Evolutionary conservation across 2,797 vertebrate genomes (phyloP).

Genomic region (Martes flavigula): DNA sequence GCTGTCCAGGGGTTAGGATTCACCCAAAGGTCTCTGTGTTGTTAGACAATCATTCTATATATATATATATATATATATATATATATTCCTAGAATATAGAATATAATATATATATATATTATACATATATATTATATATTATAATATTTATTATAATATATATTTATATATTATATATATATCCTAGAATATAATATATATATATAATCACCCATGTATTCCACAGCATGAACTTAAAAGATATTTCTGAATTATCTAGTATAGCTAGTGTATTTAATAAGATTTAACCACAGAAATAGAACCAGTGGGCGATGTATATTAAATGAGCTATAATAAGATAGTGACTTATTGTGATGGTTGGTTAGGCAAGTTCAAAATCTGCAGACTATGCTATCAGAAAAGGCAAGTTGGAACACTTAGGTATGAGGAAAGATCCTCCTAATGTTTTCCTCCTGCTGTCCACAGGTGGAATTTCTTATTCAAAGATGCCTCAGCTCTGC

Average conservation of each 20-base stretch:
- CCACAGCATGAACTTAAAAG: neutral
- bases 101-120: too few relatives aligned
- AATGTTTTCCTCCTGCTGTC: too few relatives aligned
- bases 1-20: neutral
- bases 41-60: neutral
- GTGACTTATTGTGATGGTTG: neutral
- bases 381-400: neutral
- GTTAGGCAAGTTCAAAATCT: neutral
- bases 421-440: neutral
- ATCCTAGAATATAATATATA: neutral
- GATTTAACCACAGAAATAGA: neutral
- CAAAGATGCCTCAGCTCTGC: neutral
- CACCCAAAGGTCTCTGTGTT: neutral
- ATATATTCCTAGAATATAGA: too few relatives aligned
- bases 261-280: neutral
- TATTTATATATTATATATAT: too few relatives aligned
- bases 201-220: neutral
- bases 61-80: too few relatives aligned
- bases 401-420: neutral
- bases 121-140: neutral
- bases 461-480: neutral
- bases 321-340: neutral
- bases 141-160: neutral
- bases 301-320: neutral
- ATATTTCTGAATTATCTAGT: neutral